phyloP scores from a whole-genome alignment of 1,140 invertebrate species.

The Melipona quadrifasciata region DNA sequence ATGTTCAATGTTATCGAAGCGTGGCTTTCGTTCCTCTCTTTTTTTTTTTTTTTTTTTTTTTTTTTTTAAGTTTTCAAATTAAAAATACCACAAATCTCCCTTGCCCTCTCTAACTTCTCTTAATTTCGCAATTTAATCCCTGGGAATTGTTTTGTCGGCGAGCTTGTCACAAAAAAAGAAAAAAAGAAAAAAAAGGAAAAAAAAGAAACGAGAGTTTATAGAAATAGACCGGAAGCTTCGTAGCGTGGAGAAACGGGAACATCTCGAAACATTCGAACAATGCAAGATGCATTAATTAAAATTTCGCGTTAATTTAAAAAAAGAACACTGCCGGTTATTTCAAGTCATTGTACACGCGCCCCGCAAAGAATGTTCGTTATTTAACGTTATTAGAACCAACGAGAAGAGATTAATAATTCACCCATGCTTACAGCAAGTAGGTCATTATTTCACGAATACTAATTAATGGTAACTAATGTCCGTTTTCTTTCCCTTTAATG shows the following conservation, averaged over 20 bases:
- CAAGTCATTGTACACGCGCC: neutral
- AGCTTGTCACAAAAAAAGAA: neutral
- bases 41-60: no score
- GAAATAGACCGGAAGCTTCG: slow-evolving; percentile 27
- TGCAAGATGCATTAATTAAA: slow-evolving; percentile 25
- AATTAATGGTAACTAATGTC: slow-evolving; percentile 7
- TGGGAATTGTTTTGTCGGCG: neutral
- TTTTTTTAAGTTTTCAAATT: neutral
- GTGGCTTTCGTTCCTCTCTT: neutral
- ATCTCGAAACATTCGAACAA: neutral
- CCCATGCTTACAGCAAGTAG: neutral
- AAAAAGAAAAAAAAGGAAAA: no score
- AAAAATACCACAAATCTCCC: slow-evolving; percentile 5
- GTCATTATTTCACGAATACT: neutral
- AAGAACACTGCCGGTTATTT: neutral
- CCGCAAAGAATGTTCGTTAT: neutral
- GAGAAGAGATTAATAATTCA: slow-evolving; percentile 12
- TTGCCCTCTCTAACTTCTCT: no score
- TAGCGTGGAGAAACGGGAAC: no score
- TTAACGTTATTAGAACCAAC: neutral
- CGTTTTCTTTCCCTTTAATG: neutral
- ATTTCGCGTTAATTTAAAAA: slow-evolving; percentile 8
- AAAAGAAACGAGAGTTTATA: slow-evolving; percentile 21
- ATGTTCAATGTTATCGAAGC: neutral
- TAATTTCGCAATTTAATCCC: slow-evolving; percentile 21